These are phyloP conservation scores for Drosophila acutilabella DNA, from an alignment of 2,888 invertebrate genomes.

Conservation along the genomic window DNA sequence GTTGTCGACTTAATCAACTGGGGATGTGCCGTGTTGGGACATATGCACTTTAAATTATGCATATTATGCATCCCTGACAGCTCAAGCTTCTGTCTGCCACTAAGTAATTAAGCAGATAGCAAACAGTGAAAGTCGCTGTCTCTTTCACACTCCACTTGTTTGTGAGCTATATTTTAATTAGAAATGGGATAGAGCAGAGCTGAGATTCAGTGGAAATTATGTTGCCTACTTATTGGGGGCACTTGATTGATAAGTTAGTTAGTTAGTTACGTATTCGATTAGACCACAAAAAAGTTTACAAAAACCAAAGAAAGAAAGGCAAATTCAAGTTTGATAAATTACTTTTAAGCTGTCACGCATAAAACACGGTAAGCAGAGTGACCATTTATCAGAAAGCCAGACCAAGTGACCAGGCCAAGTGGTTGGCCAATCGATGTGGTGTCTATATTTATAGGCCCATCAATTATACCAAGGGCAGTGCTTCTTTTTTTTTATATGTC, in stretches of 20 bases:
- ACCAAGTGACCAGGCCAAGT: conserved; percentile 26
- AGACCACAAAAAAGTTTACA: conserved; percentile 16
- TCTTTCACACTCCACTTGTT: conserved; percentile 6
- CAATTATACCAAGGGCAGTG: conserved; percentile 40
- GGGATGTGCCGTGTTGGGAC: conserved; percentile 53
- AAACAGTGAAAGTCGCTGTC: conserved; percentile 27
- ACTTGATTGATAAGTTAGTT: conserved; percentile 71
- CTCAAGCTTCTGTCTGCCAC: conserved; percentile 29
- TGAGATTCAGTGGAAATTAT: conserved; percentile 8
- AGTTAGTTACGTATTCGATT: conserved; percentile 32
- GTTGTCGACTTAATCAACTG: conserved; percentile 73
- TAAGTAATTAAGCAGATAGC: conserved; percentile 78
- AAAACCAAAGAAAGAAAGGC: conserved; percentile 22
- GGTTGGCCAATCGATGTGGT: conserved; percentile 28
- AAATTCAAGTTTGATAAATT: conserved; percentile 66
- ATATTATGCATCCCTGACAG: conserved; percentile 48
- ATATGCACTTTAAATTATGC: conserved; percentile 79
- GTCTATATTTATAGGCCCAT: conserved; percentile 59
- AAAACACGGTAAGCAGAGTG: conserved; percentile 26
- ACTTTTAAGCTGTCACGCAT: conserved; percentile 72
- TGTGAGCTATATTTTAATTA: conserved; percentile 64
- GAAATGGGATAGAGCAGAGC: conserved; percentile 50
- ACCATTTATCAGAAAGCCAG: conserved; percentile 68
- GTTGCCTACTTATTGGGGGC: conserved; percentile 36
- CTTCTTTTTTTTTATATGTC: not conserved